Conservation (phyloP, 2,888 invertebrate genomes). For the Andrena bicolor region DNA sequence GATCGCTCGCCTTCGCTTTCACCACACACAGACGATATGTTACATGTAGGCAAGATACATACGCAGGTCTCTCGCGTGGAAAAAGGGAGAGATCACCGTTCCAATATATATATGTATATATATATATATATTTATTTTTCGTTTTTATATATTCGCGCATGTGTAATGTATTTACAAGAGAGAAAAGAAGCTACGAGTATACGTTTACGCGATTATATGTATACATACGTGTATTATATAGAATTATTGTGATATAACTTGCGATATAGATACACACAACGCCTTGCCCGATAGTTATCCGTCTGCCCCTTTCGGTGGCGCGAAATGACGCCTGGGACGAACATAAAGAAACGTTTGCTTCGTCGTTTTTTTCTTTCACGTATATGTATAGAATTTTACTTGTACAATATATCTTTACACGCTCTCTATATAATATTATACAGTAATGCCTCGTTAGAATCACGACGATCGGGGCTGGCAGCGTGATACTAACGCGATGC, state of each 20-base stretch:
- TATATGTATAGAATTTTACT: slow-evolving; percentile 35
- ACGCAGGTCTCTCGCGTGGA: slow-evolving; percentile 40
- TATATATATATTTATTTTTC: slow-evolving; percentile 9
- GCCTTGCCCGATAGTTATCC: slow-evolving; percentile 63
- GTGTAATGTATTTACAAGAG: slow-evolving; percentile 77
- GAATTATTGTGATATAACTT: slow-evolving; percentile 44
- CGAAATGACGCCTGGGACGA: neutral
- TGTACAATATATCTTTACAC: slow-evolving; percentile 19
- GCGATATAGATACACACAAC: slow-evolving; percentile 46
- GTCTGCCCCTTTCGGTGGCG: slow-evolving; percentile 6
- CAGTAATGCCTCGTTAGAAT: no score
- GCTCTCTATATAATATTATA: slow-evolving; percentile 37
- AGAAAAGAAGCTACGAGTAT: slow-evolving; percentile 74
- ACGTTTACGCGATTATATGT: slow-evolving; percentile 65
- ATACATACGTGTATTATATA: slow-evolving; percentile 61
- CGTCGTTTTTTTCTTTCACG: neutral
- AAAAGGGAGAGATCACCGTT: slow-evolving; percentile 33
- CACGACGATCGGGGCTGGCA: no score
- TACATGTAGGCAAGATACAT: slow-evolving; percentile 69
- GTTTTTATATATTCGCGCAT: slow-evolving; percentile 38
- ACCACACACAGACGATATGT: slow-evolving; percentile 63
- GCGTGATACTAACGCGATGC: no score
- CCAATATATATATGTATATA: slow-evolving; percentile 4
- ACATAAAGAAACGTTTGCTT: slow-evolving; percentile 6
- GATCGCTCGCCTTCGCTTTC: slow-evolving; percentile 41